Conservation (phyloP, 2,113 vertebrate genomes). For the Semicossyphus pulcher region DNA sequence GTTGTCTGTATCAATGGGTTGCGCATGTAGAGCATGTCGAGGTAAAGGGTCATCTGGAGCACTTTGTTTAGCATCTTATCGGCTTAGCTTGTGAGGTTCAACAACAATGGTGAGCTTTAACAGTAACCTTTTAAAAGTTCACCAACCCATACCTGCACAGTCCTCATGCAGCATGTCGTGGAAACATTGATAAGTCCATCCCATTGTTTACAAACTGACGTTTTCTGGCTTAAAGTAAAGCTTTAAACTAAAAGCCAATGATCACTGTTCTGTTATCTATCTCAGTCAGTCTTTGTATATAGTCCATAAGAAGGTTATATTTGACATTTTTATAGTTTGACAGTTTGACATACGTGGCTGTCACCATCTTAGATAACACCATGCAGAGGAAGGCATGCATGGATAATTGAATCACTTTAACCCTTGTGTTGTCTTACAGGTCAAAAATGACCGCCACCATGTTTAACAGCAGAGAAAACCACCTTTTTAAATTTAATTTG, state of each 20-base stretch:
- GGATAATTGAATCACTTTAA: conserved; percentile 56
- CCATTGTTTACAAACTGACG: conserved; percentile 37
- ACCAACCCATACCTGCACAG: conserved; percentile 21
- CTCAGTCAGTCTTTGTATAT: conserved; percentile 50
- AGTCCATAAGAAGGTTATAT: conserved; percentile 68
- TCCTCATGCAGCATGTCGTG: conserved; percentile 20
- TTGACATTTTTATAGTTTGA: conserved; percentile 70
- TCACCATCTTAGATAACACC: conserved; percentile 56
- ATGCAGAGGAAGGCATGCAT: conserved; percentile 25
- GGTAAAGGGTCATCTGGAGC: not conserved
- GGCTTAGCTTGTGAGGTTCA: conserved; percentile 29
- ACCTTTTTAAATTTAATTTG: too few species aligned
- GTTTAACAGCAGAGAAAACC: too few species aligned
- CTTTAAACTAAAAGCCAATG: conserved; percentile 53
- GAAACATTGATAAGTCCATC: conserved; percentile 47
- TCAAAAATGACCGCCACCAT: too few species aligned
- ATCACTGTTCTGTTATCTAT: conserved; percentile 55
- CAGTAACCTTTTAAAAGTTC: conserved; percentile 61
- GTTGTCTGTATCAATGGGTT: not conserved
- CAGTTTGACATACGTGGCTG: conserved; percentile 66
- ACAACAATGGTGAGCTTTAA: conserved; percentile 29
- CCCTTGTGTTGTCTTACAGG: too few species aligned
- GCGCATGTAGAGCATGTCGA: not conserved
- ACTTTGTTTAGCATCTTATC: conserved; percentile 22
- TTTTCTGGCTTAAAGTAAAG: conserved; percentile 44